Evolutionary conservation across 92 coral and sea anemone genomes (phyloP), one percentile per base, ranked within the genome.

Genomic region (Actinernus sp.): DNA sequence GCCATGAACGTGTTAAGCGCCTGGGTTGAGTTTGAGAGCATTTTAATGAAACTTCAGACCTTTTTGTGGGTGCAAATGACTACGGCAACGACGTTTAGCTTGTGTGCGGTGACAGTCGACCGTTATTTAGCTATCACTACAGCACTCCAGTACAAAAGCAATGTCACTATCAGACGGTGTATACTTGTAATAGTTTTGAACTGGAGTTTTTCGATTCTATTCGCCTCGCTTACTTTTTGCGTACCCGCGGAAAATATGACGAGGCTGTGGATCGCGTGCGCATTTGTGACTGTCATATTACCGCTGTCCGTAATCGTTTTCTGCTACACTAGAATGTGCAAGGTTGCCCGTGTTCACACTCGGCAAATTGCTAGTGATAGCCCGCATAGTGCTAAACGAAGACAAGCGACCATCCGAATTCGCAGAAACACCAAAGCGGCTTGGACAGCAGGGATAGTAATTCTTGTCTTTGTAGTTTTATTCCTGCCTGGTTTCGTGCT

Each of bases 91-190:
- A 69, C 66, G 2, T 56, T 69, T 24, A 68, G 61, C 26, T 49
- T 78, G 2, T 59, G 57, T 39, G 71, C 56, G 3, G 66, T 78
- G 41, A 69, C 79, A 10, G 1, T 78, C 6, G 85, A 78, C 26
- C 70, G 85, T 17, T 70, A 40, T 36, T 5, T 78, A 14, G 78
- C 78, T 6, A 53, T 78, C 11, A 61, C 69, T n/a, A 68, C 14
- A 27, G 49, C 69, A 1, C 50, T 68, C 13, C 26, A 49, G 52
- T 51, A 78, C 21, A 36, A 47, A 10, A 38, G 19, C 9, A 5
- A 40, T 3, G 41, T 78, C 19, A 78, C 78, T 1, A 32, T 20
- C 16, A 17, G 49, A 4, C 44, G 32, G 9, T 58, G 61, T 24
- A 16, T 31, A n/a, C 8, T 30, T 13, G 24, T 69, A 26, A 41